These are phyloP conservation scores for Cephus pulcher DNA, from an alignment of 2,888 invertebrate species.

Conservation along the genomic window DNA sequence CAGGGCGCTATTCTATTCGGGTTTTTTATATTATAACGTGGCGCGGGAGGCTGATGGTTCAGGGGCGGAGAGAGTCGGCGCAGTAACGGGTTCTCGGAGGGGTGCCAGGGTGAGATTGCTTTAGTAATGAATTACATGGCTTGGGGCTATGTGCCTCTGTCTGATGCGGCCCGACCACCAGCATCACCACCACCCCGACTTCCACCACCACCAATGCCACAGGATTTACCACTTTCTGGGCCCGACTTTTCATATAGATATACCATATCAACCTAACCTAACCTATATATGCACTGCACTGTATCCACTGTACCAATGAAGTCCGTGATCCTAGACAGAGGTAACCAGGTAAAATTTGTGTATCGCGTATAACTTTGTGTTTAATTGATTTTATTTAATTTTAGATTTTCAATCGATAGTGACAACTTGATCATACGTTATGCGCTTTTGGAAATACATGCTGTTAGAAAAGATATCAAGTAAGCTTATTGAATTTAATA, in stretches of 20 bases:
- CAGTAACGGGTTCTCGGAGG: slow-evolving; percentile 20
- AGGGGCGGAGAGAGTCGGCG: slow-evolving; percentile 46
- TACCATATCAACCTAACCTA: not conserved
- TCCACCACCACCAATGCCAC: not conserved
- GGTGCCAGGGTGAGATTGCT: slow-evolving; percentile 47
- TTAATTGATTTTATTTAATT: not conserved
- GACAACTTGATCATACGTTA: not conserved
- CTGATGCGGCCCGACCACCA: slow-evolving; percentile 48
- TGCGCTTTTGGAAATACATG: not conserved
- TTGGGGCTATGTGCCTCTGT: slow-evolving; percentile 61
- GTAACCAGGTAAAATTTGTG: not conserved
- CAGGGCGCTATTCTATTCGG: slow-evolving; percentile 25
- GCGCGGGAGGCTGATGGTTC: slow-evolving; percentile 53
- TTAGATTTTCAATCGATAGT: not conserved
- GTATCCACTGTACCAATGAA: not conserved
- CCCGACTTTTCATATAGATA: slow-evolving; percentile 4
- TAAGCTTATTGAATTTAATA: not conserved
- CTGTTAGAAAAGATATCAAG: not conserved
- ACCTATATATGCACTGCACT: not conserved
- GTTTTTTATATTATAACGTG: slow-evolving; percentile 47
- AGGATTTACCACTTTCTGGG: slow-evolving; percentile 8
- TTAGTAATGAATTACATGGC: slow-evolving; percentile 68
- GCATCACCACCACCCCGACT: slow-evolving; percentile 22
- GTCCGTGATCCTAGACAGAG: not conserved
- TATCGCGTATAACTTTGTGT: not conserved